phyloP scores from a whole-genome alignment of 2,797 vertebrate genomes.

The Iguana delicatissima region DNA sequence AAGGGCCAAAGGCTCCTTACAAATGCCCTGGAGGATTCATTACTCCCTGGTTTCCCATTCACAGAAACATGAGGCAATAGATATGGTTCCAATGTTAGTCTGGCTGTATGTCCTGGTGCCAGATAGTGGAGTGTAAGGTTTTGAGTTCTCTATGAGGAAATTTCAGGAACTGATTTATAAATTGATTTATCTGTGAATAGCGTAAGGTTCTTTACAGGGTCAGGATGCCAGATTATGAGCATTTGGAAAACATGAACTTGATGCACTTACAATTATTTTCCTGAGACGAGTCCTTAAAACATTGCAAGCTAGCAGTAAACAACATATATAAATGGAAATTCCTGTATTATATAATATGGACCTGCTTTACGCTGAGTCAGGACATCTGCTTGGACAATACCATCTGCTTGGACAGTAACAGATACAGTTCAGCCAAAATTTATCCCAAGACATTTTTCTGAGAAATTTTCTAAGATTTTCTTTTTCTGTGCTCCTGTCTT shows the following conservation, averaged over 20 bases:
- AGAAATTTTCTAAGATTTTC: background rate
- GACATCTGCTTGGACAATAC: background rate
- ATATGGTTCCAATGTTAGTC: background rate
- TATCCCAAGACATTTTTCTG: constrained; percentile 12
- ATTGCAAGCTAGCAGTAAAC: background rate
- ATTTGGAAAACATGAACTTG: background rate
- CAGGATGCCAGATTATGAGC: background rate
- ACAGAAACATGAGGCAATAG: background rate
- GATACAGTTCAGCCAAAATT: background rate
- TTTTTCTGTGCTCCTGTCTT: background rate
- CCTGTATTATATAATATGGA: background rate
- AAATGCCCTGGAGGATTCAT: background rate
- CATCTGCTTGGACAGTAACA: background rate
- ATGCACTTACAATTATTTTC: background rate
- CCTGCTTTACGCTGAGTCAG: background rate
- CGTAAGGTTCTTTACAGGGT: background rate
- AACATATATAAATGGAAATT: background rate
- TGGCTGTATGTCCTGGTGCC: background rate
- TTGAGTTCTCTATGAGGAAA: background rate
- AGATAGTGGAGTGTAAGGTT: background rate
- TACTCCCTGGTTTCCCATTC: background rate
- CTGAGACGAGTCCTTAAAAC: background rate
- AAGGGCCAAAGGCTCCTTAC: background rate
- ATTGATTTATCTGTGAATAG: too few relatives aligned
- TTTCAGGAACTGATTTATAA: background rate